Evolutionary conservation across 2,888 invertebrate genomes (phyloP), one percentile per base, ranked within the genome.

Genomic region (Neria commutata): DNA sequence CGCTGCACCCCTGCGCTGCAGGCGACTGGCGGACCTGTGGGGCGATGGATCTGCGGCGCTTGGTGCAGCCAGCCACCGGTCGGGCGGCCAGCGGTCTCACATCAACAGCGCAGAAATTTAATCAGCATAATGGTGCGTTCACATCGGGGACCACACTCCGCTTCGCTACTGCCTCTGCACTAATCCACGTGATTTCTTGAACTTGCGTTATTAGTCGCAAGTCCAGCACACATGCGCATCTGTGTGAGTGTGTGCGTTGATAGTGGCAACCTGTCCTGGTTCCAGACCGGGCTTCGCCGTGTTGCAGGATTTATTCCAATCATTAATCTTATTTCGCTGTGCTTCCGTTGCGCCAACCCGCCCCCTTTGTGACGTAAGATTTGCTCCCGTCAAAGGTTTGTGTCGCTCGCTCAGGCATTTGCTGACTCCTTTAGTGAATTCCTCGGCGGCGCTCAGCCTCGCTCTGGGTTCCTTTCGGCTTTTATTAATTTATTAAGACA

Each of bases 301-400:
- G 75, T 71, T 73, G 68, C 76, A 72, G 76, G 79, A 81, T 81
- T 81, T 80, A 79, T 81, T 77, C 76, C 78, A 78, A 75, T 77
- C 79, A 79, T 79, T 79, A 81, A 79, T 79, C 81, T 79, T 79
- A 70, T 73, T 77, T 70, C 69, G 70, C 64, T 61, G 64, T 64
- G 62, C 61, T 60, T 61, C 63, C 62, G 56, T 47, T 6, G 16
- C 37, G 4, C 6, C 37, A 14, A n/a, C 37, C 16, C 37, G 11
- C n/a, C 11, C 37, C 16, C 6, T 37, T 8, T n/a, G 5, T 19
- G 21, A 6, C 19, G 42, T 19, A 42, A 42, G 21, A 19, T 17
- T 42, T 42, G n/a, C n/a, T 19, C 19, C 17, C 42, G 42, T 19
- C 14, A n/a, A 14, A 8, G 37, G 37, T 37, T n/a, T 8, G 4